Percentiles rank a stretch among this genome's conserved stretches.
These are phyloP conservation scores for Cryptosula pallasiana DNA, from an alignment of 2,888 invertebrate genomes.

Conservation along the genomic window DNA sequence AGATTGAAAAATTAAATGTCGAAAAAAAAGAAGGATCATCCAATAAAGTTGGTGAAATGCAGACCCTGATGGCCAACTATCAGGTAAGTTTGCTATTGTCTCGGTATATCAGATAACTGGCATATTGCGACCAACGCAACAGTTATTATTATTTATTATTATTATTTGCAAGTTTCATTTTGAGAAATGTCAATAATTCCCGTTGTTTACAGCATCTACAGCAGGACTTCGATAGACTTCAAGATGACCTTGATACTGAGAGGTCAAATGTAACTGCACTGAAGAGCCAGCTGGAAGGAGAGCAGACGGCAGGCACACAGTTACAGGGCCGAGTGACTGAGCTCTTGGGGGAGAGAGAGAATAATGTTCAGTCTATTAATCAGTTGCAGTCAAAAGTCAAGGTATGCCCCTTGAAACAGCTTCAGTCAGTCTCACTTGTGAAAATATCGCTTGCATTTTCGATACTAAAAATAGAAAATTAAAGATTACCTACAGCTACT, in stretches of 20 bases:
- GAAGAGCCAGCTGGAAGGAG: background rate
- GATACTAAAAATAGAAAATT: too few species aligned
- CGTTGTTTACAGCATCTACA: constrained; percentile 30
- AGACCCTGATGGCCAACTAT: background rate
- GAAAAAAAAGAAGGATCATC: background rate
- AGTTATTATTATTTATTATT: too few species aligned
- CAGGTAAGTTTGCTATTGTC: too few species aligned
- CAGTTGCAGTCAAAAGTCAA: constrained; percentile 5
- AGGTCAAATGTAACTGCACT: background rate
- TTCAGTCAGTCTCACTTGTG: too few species aligned
- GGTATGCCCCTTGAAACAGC: constrained; percentile 5
- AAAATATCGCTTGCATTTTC: too few species aligned
- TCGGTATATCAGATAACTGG: too few species aligned
- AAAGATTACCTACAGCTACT: too few species aligned
- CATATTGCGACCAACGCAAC: too few species aligned
- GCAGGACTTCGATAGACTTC: constrained; percentile 28
- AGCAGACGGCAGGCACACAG: background rate
- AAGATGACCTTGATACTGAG: constrained; percentile 31
- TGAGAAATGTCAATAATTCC: background rate
- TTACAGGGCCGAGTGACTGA: background rate
- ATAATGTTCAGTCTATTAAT: background rate
- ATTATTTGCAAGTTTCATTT: background rate
- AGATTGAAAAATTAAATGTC: background rate
- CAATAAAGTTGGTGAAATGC: constrained; percentile 13
- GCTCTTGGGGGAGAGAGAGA: background rate